phyloP scores from a whole-genome alignment of 2,888 invertebrate species.

The Neoascia interrupta region DNA sequence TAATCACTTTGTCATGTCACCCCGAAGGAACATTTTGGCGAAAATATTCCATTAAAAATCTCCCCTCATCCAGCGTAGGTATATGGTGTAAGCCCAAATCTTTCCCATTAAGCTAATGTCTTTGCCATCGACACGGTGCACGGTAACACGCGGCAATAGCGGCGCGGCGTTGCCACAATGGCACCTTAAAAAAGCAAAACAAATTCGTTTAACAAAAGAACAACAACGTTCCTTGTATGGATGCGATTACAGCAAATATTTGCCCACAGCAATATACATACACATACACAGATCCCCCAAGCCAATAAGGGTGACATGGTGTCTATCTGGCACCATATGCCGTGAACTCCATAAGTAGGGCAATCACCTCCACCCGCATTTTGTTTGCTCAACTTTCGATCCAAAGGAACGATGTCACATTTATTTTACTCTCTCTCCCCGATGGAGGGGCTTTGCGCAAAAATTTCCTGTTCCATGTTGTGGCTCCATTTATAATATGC shows the following conservation, averaged over 20 bases:
- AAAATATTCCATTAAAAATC: too few relatives aligned
- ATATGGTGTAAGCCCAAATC: too few relatives aligned
- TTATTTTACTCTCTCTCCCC: slow-evolving; percentile 8
- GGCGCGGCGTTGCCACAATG: too few relatives aligned
- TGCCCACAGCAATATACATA: background rate
- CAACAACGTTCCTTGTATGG: slow-evolving; percentile 2
- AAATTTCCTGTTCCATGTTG: too few relatives aligned
- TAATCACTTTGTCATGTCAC: slow-evolving; percentile 34
- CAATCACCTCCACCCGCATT: slow-evolving; percentile 31
- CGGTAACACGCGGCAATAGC: slow-evolving; percentile 19
- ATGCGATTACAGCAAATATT: slow-evolving; percentile 31
- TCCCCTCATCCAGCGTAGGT: too few relatives aligned
- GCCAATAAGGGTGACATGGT: slow-evolving; percentile 6
- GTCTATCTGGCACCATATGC: background rate
- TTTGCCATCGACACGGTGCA: slow-evolving; percentile 1
- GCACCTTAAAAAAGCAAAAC: slow-evolving; percentile 1
- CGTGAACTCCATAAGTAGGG: slow-evolving; percentile 29
- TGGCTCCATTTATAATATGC: too few relatives aligned
- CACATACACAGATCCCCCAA: background rate
- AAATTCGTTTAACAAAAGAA: too few relatives aligned
- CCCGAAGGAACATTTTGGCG: slow-evolving; percentile 3
- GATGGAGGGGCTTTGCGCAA: background rate
- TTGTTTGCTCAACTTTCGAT: slow-evolving; percentile 5
- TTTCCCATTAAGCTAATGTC: slow-evolving; percentile 16
- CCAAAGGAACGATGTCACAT: slow-evolving; percentile 10